Conservation (phyloP, 1,140 invertebrate genomes). For the Meloidogyne chitwoodi region DNA sequence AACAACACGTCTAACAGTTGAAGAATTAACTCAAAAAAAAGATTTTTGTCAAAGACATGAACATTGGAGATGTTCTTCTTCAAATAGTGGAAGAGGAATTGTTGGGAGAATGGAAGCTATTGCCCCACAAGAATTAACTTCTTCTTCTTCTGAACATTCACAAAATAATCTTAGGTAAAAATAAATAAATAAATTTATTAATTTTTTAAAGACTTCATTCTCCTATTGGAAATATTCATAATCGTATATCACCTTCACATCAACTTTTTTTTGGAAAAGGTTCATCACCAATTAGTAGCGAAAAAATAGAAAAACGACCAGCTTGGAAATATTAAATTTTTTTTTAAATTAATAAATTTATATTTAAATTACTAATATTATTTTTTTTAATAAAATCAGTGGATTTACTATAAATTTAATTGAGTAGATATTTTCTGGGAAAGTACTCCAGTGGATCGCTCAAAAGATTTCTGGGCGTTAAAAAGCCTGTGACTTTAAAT, state of each 20-base stretch:
- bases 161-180: not conserved
- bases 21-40: conserved; percentile 8
- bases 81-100: not conserved
- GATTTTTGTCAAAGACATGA: conserved; percentile 3
- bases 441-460: too few species aligned
- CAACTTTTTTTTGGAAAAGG: not conserved
- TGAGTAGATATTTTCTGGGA: too few species aligned
- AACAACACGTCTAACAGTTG: not conserved
- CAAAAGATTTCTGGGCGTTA: too few species aligned
- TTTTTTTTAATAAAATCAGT: too few species aligned
- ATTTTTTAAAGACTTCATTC: not conserved
- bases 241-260: conserved; percentile 14
- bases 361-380: too few species aligned
- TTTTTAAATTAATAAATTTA: too few species aligned
- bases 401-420: too few species aligned
- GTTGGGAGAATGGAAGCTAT: not conserved
- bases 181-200: too few species aligned
- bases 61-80: not conserved
- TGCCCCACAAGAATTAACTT: not conserved
- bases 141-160: not conserved
- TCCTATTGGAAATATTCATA: not conserved
- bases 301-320: conserved; percentile 22
- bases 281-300: not conserved
- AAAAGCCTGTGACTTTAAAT: too few species aligned
- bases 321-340: conserved; percentile 43